Conservation (phyloP, 1,140 invertebrate genomes). For the Steinernema khuongi region DNA sequence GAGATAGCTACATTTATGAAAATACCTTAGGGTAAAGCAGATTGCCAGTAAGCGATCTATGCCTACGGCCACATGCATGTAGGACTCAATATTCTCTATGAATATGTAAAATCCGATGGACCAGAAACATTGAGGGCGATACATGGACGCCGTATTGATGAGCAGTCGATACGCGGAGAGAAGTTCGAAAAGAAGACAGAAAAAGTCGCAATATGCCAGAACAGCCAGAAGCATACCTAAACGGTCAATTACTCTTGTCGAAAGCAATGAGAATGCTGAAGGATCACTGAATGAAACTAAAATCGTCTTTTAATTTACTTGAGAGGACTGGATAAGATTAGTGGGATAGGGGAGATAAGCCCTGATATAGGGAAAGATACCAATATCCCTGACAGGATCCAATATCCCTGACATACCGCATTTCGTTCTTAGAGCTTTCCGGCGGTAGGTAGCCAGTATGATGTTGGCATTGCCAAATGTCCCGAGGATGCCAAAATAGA, state of each 20-base stretch:
- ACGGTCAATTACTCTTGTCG: too few relatives aligned
- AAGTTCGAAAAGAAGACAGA: slow-evolving; percentile 5
- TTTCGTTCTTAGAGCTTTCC: background rate
- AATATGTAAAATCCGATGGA: background rate
- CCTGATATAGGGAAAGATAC: too few relatives aligned
- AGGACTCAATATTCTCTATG: background rate
- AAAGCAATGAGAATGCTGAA: too few relatives aligned
- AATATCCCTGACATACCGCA: background rate
- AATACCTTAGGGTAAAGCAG: background rate
- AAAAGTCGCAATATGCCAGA: slow-evolving; percentile 1
- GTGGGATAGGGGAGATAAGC: too few relatives aligned
- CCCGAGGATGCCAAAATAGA: background rate
- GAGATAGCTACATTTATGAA: background rate
- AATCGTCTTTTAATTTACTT: too few relatives aligned
- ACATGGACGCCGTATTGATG: background rate
- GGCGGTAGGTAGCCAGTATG: background rate
- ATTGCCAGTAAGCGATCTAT: background rate
- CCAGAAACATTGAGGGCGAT: background rate
- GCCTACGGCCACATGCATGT: background rate
- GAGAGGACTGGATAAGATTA: too few relatives aligned
- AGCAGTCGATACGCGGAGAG: background rate
- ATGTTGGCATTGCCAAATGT: background rate
- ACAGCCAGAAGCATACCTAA: background rate
- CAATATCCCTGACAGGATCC: too few relatives aligned
- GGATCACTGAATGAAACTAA: too few relatives aligned